Conservation (phyloP, 2,888 invertebrate species). For the Macrostomum cliftonense region DNA sequence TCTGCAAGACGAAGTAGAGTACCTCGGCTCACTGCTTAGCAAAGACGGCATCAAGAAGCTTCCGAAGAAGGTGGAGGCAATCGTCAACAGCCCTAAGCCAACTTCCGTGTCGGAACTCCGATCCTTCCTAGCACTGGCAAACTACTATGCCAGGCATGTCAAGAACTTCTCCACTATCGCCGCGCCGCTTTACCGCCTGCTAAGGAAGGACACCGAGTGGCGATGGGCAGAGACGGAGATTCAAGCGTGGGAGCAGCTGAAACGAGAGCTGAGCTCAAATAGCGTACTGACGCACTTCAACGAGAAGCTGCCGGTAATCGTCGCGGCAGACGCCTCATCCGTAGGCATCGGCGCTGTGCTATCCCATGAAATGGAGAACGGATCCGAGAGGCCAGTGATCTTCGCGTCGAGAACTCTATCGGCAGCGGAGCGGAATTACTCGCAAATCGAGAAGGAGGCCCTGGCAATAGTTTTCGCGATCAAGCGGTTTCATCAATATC, state of each 20-base stretch:
- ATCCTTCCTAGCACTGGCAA: conserved; percentile 12
- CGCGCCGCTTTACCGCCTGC: conserved; percentile 7
- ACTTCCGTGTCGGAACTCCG: conserved; percentile 6
- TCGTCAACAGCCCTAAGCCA: conserved; percentile 7
- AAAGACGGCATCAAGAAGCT: conserved; percentile 6
- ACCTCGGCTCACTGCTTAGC: conserved; percentile 4
- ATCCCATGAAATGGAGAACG: conserved; percentile 4
- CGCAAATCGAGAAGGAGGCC: no score
- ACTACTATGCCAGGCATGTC: conserved; percentile 10
- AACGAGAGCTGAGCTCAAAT: conserved; percentile 2
- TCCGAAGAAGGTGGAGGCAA: conserved; percentile 11
- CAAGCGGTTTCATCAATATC: no score
- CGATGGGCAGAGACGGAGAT: not conserved
- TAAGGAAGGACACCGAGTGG: conserved; percentile 1
- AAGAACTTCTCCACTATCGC: conserved; percentile 6
- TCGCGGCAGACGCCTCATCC: conserved; percentile 7
- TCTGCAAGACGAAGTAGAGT: conserved; percentile 1
- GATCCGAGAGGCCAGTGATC: conserved; percentile 24
- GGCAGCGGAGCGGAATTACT: not conserved
- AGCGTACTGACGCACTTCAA: conserved; percentile 9
- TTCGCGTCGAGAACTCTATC: conserved; percentile 23
- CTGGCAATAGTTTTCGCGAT: no score
- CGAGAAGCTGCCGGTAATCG: not conserved
- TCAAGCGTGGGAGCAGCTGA: not conserved
- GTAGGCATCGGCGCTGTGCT: conserved; percentile 11